Percentiles rank a stretch among this genome's conserved stretches.
Evolutionary conservation across 1,140 invertebrate species (phyloP).

Genomic region (Xylocopa sonorina): DNA sequence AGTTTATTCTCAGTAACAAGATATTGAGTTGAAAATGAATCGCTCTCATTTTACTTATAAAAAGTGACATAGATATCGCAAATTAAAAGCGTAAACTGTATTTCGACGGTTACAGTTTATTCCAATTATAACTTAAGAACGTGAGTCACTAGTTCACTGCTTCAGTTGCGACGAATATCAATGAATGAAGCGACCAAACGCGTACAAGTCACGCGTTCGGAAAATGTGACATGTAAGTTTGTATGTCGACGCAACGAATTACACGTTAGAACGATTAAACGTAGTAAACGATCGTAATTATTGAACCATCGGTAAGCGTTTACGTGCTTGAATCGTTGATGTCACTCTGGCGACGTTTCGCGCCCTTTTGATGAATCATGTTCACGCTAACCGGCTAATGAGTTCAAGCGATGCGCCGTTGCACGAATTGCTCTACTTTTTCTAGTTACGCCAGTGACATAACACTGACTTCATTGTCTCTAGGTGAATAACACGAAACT

Average conservation of each 20-base stretch:
- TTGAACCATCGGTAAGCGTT: neutral
- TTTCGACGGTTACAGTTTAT: no score
- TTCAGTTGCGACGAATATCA: neutral
- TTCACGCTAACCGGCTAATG: constrained; percentile 28
- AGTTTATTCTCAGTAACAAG: no score
- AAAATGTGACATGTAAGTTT: no score
- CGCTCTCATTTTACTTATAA: no score
- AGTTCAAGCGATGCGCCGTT: constrained; percentile 15
- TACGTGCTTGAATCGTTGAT: constrained; percentile 13
- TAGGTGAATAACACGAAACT: constrained; percentile 6
- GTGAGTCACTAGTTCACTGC: neutral
- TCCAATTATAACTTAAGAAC: neutral
- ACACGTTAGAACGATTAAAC: neutral
- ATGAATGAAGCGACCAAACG: neutral
- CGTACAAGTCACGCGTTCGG: neutral
- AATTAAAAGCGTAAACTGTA: no score
- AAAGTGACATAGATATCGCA: no score
- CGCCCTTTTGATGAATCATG: constrained; percentile 44
- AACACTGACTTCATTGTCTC: neutral
- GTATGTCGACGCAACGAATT: neutral
- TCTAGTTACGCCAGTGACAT: constrained; percentile 1
- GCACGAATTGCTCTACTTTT: constrained; percentile 29
- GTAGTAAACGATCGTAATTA: neutral
- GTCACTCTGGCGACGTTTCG: constrained; percentile 4
- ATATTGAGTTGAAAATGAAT: no score